Evolutionary conservation across 2,888 invertebrate species (phyloP), one percentile per base, ranked within the genome.

Genomic region (Aricia artaxerxes): DNA sequence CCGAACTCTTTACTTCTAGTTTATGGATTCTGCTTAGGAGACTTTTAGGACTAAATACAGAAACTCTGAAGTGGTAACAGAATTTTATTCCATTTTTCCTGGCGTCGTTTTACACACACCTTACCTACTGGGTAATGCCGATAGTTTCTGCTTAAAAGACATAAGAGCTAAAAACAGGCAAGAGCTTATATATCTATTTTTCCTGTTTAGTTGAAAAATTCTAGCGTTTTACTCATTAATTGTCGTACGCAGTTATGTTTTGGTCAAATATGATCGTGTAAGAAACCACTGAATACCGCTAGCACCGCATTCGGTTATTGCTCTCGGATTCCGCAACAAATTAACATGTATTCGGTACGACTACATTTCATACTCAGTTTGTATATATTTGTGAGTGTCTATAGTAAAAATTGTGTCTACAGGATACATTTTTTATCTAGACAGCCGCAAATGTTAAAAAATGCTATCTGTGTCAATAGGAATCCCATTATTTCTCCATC

Each of bases 241-340:
- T 81, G 85, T 82, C 83, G 82, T 82, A 82, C 82, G 81, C 85
- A 87, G 87, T 87, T 89, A 69, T 69, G 90, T 93, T 93, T 93
- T 94, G 92, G 91, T 91, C 86, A 90, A 92, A 92, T 92, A 89
- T 92, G 90, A 92, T 90, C 90, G 88, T 82, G 88, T 88, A 91
- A 89, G 92, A 92, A 92, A 93, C 93, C 93, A 87, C 92, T 90
- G 87, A 92, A 92, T 94, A 94, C 94, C 94, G 94, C 94, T 94
- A 94, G 89, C 90, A 87, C 84, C 85, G 88, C 87, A 86, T 89
- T 87, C 93, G 93, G 94, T 93, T 94, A 93, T 93, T 94, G 94
- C 94, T 93, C 94, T 93, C 93, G 83, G 92, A 92, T 94, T 93
- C 94, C 93, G 94, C 93, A 94, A 94, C 92, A 93, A 94, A 94